phyloP scores from a whole-genome alignment of 2,888 invertebrate genomes.

The Hecatera dysodea region DNA sequence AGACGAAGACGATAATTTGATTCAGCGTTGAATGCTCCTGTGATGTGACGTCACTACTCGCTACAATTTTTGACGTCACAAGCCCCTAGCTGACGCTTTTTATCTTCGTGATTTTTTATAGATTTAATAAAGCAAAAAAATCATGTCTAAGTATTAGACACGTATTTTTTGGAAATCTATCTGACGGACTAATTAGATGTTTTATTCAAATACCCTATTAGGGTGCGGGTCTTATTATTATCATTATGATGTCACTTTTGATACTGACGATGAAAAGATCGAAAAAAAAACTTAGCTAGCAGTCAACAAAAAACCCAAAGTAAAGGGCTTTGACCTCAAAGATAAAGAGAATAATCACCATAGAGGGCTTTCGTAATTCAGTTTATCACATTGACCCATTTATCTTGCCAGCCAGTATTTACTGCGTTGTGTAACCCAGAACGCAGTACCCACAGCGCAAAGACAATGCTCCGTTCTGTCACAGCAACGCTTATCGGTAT shows the following conservation, averaged over 20 bases:
- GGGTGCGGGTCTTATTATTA: too few relatives aligned
- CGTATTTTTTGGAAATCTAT: too few relatives aligned
- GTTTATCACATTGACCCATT: conserved; percentile 55
- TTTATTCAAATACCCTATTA: too few relatives aligned
- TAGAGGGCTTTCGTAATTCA: conserved; percentile 51
- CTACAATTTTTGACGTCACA: too few relatives aligned
- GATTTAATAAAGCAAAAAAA: too few relatives aligned
- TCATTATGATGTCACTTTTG: neutral
- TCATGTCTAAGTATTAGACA: too few relatives aligned
- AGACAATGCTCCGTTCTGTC: conserved; percentile 47
- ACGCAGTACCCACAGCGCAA: conserved; percentile 16
- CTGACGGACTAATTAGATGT: too few relatives aligned
- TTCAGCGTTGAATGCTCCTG: too few relatives aligned
- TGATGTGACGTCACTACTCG: too few relatives aligned
- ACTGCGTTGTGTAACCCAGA: conserved; percentile 33
- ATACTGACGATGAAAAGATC: neutral
- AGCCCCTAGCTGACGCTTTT: too few relatives aligned
- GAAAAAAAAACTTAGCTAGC: neutral
- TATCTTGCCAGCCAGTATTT: conserved; percentile 45
- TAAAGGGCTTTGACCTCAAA: conserved; percentile 30
- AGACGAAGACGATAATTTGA: too few relatives aligned
- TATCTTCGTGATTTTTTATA: too few relatives aligned
- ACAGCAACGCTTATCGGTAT: conserved; percentile 25
- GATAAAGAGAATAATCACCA: conserved; percentile 32
- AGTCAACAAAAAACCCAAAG: neutral